Evolutionary conservation across 2,113 vertebrate genomes (phyloP).

Genomic region (Melanerpes aurifrons): DNA sequence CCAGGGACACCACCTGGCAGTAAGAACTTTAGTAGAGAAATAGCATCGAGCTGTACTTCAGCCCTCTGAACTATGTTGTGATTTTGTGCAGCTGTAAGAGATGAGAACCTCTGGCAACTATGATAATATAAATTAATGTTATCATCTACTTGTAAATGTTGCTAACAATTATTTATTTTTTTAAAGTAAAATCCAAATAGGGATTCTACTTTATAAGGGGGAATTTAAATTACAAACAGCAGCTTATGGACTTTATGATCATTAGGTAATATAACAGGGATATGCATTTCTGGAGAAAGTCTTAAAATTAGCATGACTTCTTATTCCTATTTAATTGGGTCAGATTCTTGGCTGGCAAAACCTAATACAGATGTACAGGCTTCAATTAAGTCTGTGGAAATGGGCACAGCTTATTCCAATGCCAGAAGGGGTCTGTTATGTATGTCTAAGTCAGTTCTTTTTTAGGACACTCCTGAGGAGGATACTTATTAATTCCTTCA

Average conservation of each 20-base stretch:
- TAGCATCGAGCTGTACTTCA: neutral
- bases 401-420: neutral
- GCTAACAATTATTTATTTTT: neutral
- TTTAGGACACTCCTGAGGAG: neutral
- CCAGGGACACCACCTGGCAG: neutral
- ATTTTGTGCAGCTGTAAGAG: neutral
- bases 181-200: neutral
- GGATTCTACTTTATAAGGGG: neutral
- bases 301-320: constrained; percentile 3
- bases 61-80: neutral
- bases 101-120: neutral
- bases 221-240: neutral
- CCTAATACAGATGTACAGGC: neutral
- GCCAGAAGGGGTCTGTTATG: neutral
- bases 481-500: neutral
- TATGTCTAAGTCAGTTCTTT: neutral
- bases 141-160: neutral
- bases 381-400: neutral
- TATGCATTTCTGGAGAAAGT: neutral
- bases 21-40: neutral
- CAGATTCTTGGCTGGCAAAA: neutral
- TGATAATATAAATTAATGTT: neutral
- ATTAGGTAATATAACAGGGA: neutral
- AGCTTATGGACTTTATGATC: neutral
- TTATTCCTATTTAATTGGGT: neutral